Evolutionary conservation across 2,113 vertebrate species (phyloP).

Genomic region (Osmerus eperlanus): DNA sequence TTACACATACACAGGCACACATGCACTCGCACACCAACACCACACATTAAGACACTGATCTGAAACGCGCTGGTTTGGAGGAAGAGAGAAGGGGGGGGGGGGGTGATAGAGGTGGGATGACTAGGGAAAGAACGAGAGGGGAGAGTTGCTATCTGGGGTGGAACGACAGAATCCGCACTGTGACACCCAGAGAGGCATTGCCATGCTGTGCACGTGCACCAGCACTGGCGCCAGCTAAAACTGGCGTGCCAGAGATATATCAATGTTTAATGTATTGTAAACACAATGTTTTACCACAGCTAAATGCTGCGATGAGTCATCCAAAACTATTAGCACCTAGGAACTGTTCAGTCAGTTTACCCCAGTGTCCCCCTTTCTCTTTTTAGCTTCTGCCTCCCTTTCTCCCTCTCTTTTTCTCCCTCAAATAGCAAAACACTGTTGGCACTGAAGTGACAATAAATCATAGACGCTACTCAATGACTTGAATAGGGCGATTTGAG

Average conservation of each 20-base stretch:
- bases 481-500: neutral
- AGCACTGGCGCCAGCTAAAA: slow-evolving; percentile 16
- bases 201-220: slow-evolving; percentile 6
- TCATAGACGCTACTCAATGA: neutral
- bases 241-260: neutral
- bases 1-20: neutral
- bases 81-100: neutral
- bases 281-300: neutral
- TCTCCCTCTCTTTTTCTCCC: neutral
- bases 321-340: too few species aligned
- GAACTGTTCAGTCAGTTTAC: too few species aligned
- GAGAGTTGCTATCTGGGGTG: neutral
- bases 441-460: slow-evolving; percentile 14
- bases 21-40: neutral
- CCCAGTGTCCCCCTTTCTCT: neutral
- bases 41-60: neutral
- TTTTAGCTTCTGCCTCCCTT: neutral
- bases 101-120: neutral
- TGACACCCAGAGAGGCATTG: slow-evolving; percentile 14
- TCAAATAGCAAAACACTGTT: too few species aligned
- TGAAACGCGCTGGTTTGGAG: neutral
- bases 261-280: neutral
- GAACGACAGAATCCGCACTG: neutral
- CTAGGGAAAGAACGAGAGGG: neutral
- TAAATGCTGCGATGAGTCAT: too few species aligned